Base-by-base conservation (phyloP, 2,797 vertebrate genomes). In the Prionace glauca region DNA sequence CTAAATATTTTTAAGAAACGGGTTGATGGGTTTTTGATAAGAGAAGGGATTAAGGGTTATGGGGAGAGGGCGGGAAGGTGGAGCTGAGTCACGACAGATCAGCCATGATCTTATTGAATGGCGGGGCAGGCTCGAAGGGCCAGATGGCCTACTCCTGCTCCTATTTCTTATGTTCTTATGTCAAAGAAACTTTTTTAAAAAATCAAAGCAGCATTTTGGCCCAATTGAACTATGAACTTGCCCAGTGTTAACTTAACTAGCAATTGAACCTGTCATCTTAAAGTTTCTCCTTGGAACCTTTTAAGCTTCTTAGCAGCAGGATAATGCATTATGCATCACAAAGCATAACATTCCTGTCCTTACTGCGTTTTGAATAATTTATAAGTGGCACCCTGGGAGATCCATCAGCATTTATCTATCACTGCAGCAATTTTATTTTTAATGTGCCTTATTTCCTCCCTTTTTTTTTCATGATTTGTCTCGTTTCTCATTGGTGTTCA, bases 311-410 rank as follows among this genome's bases (percentile, higher is more conserved):
- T 22, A 84, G 81, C 81, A 45, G 41, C 81, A 84, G 81, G 81
- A 84, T 84, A 84, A 84, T 84, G 20, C 81, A 84, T 84, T 84
- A 84, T 84, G 81, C 81, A 84, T 84, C 81, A 84, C 81, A 84
- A 22, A 41, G 81, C 36, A 45, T 84, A 24, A 45, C 41, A 45
- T 45, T 84, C 41, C 20, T 84, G 36, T 45, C 81, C 81, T 84
- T 84, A 11, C 29, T 32, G 72, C 32, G 29, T 14, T 14, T 77
- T 77, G 36, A 45, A 84, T 84, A 20, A 84, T 84, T 84, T 45
- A 84, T 84, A 16, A 84, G 81, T 1, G 45, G 41, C 81, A 84
- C 20, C 81, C 41, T 24, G 41, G 81, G 81, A 84, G 20, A 45
- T 84, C 16, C 36, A 84, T 41, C 2, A 84, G 81, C 36, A 24